Base-by-base conservation (phyloP, 1,140 invertebrate species). In the Drosophila santomea region DNA sequence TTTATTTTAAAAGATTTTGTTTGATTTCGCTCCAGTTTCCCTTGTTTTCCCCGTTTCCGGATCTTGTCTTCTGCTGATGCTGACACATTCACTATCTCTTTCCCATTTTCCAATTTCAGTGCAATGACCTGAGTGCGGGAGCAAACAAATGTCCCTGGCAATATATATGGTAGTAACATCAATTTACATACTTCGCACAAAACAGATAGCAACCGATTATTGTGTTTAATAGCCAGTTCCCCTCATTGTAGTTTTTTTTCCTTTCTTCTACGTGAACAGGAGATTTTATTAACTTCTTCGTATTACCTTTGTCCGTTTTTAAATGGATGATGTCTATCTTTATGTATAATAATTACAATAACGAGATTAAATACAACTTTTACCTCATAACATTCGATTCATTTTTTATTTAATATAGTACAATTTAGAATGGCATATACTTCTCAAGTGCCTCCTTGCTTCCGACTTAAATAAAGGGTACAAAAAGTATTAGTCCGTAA, bases 231-330 rank as follows among this genome's bases (percentile, higher is more conserved):
- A 47, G 35, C 25, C 17, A 17, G 17, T 17, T 17, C 17, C 17
- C 17, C 17, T 39, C 39, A 14, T 28, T 32, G 20, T 23, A 11
- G 28, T 23, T 44, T 20, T 54, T 48, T 60, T 41, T 61, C 39
- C 41, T 51, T n/a, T 10, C 8, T n/a, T 36, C 36, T 32, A 25
- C 23, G 4, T 25, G 23, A 64, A 61, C 17, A 48, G 14, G 45
- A 52, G 59, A 85, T 69, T 85, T 74, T 73, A 74, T 85, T 80
- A 80, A 69, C 67, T 77, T 66, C 69, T 74, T 56, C 32, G 54
- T 52, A 44, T 63, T 58, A 56, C 54, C 57, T 45, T 38, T 32
- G 7, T 2, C 3, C 23, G 23, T 25, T 2, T 25, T 3, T 25
- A 3, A 3, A 8, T 8, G 8, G 8, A 32, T 8, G 7, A 32